Conservation (phyloP, 2,888 invertebrate genomes). For the Coenonympha glycerion region DNA sequence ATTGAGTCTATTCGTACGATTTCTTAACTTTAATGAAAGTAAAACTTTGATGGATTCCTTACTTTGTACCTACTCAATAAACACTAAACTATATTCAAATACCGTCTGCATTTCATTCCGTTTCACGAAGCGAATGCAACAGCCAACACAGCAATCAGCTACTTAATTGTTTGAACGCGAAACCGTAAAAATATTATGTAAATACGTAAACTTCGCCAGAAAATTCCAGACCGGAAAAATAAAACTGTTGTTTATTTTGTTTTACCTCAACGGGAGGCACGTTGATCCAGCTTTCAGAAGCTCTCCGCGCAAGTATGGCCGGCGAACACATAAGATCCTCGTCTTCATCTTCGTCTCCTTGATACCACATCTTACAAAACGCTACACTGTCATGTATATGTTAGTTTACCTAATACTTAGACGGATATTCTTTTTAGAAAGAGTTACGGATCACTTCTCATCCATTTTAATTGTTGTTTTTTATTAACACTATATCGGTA, state of each 20-base stretch:
- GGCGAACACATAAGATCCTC: slow-evolving; percentile 91
- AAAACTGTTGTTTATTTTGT: slow-evolving; percentile 1
- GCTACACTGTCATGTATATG: not conserved
- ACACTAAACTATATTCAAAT: too few species aligned
- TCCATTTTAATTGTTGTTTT: not conserved
- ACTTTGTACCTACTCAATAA: too few species aligned
- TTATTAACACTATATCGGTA: not conserved
- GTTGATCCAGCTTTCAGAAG: slow-evolving; percentile 93
- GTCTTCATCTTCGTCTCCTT: slow-evolving; percentile 87
- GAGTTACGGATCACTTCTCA: slow-evolving; percentile 1
- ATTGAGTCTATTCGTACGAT: too few species aligned
- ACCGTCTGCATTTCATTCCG: too few species aligned
- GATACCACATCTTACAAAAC: slow-evolving; percentile 81
- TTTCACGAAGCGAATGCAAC: too few species aligned
- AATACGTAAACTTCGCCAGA: too few species aligned
- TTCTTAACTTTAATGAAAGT: too few species aligned
- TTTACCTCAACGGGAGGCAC: slow-evolving; percentile 90
- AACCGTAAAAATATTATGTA: too few species aligned
- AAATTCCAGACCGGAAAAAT: not conserved
- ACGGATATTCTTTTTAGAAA: not conserved
- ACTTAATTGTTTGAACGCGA: too few species aligned
- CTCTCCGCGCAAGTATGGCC: slow-evolving; percentile 88
- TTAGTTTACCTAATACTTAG: not conserved
- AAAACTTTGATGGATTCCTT: too few species aligned
- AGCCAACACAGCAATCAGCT: too few species aligned